Evolutionary conservation across 2,888 invertebrate genomes (phyloP), one percentile per base, ranked within the genome.

Genomic region (Xestia sexstrigata): DNA sequence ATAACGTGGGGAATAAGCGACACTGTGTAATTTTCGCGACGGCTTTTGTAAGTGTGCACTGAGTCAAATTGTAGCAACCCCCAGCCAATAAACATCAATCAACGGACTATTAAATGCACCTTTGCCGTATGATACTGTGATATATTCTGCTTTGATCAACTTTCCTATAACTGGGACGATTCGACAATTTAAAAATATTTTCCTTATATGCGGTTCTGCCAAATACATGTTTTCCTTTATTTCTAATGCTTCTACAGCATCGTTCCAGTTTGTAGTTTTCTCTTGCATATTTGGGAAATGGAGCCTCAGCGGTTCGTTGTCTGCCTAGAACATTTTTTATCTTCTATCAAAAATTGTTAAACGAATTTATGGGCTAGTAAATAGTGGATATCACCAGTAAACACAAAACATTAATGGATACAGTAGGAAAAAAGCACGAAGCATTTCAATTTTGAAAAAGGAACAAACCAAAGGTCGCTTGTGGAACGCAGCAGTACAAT

Each of bases 61-160:
- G 86, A 88, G 88, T 88, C 85, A 86, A 89, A 89, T 88, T 85
- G 87, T 89, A 88, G 85, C 82, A 84, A 86, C 90, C 92, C 90
- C 89, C 88, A 84, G 87, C 90, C 91, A 94, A 94, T 94, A 94
- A 92, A 94, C 94, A 95, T 95, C 93, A 95, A 95, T 95, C 94
- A 95, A 90, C 85, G 70, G 83, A 90, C 92, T 92, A 94, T 94
- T 94, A 94, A 93, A 94, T 94, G 93, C 95, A 95, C 93, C 95
- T 95, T 95, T 93, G 90, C 90, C 86, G 88, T 91, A 87, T 89
- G 86, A 90, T 92, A 92, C 91, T 89, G 80, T 86, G 87, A 30
- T 89, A 26, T 84, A 86, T 88, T 93, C 90, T 90, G 52, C 85
- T 92, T 92, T 79, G 87, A 72, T 81, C 91, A 76, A 35, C 42